Percentiles rank a stretch among this genome's conserved stretches.
Evolutionary conservation across 2,888 invertebrate species (phyloP).

Genomic region (Clusia tigrina): DNA sequence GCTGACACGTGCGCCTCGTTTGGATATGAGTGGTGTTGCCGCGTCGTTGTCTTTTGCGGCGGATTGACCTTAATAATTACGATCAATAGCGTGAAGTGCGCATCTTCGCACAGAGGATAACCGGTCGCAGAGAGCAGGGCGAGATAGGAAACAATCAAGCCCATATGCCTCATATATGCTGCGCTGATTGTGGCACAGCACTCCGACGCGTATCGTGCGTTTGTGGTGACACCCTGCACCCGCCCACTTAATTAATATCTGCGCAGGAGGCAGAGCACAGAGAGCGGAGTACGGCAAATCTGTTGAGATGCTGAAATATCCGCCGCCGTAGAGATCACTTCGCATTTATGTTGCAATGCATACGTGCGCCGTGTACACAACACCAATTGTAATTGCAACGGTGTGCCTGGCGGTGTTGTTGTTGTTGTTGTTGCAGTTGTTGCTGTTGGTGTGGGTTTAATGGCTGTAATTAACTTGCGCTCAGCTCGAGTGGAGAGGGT

Average conservation of each 20-base stretch:
- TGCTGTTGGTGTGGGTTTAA: conserved; percentile 17
- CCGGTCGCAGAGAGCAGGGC: no score
- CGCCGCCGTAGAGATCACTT: neutral
- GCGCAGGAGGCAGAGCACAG: neutral
- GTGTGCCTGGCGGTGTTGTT: no score
- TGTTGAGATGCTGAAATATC: conserved; percentile 29
- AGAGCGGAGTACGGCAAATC: conserved; percentile 14
- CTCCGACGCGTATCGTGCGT: neutral
- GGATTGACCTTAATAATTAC: neutral
- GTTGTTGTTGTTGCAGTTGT: neutral
- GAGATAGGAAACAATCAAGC: neutral
- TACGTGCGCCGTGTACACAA: neutral
- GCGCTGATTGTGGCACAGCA: no score
- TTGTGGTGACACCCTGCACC: conserved; percentile 18
- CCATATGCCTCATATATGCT: neutral
- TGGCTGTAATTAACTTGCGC: conserved; percentile 26
- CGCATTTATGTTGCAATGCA: neutral
- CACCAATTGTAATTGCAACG: neutral
- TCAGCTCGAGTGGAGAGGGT: neutral
- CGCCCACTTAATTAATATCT: conserved; percentile 29
- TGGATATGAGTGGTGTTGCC: neutral
- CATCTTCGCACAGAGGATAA: neutral
- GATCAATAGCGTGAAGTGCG: neutral
- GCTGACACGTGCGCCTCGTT: neutral
- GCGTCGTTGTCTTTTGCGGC: neutral